Evolutionary conservation across 2,888 invertebrate genomes (phyloP).

Genomic region (Lasioglossum figueresi): DNA sequence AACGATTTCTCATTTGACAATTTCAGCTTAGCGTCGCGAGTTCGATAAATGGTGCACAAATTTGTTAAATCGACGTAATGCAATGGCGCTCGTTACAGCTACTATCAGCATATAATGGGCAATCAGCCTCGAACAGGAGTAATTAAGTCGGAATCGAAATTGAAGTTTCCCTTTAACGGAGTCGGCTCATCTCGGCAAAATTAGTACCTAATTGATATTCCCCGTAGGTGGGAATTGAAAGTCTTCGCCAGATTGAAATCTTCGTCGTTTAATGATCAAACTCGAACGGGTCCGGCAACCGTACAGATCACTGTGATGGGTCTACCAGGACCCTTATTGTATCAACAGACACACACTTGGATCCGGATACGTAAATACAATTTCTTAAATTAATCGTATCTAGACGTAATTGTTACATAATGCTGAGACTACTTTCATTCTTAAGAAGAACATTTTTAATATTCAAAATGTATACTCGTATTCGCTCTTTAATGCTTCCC

Average conservation of each 20-base stretch:
- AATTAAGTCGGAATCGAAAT: slow-evolving; percentile 62
- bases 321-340: background rate
- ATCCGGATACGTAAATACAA: background rate
- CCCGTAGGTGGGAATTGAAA: slow-evolving; percentile 52
- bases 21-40: background rate
- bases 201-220: slow-evolving; percentile 59
- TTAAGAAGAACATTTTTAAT: background rate
- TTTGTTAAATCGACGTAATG: slow-evolving; percentile 12
- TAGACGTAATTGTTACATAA: background rate
- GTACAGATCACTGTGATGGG: background rate
- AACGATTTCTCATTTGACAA: too few species aligned
- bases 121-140: slow-evolving; percentile 59
- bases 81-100: slow-evolving; percentile 32
- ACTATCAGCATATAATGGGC: slow-evolving; percentile 46
- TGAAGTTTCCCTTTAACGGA: slow-evolving; percentile 30
- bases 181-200: slow-evolving; percentile 41
- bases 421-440: background rate
- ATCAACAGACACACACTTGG: background rate
- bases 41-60: background rate
- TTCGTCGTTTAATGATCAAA: background rate
- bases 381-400: background rate
- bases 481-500: too few species aligned
- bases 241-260: slow-evolving; percentile 51
- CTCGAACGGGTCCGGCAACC: too few species aligned
- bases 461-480: too few species aligned